Evolutionary conservation across 2,113 vertebrate genomes (phyloP).

Genomic region (Periophthalmodon schlosseri): DNA sequence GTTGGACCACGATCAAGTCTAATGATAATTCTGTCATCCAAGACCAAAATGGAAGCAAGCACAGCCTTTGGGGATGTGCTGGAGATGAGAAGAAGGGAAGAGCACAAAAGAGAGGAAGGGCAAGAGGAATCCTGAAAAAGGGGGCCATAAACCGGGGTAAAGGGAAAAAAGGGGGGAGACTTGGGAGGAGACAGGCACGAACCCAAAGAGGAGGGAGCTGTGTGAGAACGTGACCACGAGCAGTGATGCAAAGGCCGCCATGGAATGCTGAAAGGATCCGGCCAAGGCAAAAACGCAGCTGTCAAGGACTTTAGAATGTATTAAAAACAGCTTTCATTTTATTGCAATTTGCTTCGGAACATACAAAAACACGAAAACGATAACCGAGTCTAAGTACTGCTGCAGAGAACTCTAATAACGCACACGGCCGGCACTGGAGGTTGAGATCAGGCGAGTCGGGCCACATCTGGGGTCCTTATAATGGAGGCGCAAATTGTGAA

Average conservation of each 20-base stretch:
- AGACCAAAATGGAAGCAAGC: slow-evolving; percentile 54
- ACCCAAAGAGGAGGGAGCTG: slow-evolving; percentile 22
- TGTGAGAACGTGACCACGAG: slow-evolving; percentile 66
- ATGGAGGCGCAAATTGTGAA: slow-evolving; percentile 1
- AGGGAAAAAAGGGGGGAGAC: slow-evolving; percentile 28
- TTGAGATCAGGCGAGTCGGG: slow-evolving; percentile 2
- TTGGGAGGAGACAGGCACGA: slow-evolving; percentile 16
- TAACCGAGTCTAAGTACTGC: background rate
- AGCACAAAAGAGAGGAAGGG: slow-evolving; percentile 30
- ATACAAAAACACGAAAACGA: background rate
- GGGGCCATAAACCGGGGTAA: slow-evolving; percentile 27
- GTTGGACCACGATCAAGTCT: slow-evolving; percentile 35
- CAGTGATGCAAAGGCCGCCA: slow-evolving; percentile 67
- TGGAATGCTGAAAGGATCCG: slow-evolving; percentile 62
- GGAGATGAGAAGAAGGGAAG: slow-evolving; percentile 5
- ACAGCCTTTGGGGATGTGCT: slow-evolving; percentile 11
- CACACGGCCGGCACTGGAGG: background rate
- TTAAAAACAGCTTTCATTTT: slow-evolving; percentile 52
- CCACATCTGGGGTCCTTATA: background rate
- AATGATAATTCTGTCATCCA: slow-evolving; percentile 51
- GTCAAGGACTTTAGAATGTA: slow-evolving; percentile 67
- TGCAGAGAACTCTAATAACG: background rate
- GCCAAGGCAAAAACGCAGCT: slow-evolving; percentile 72
- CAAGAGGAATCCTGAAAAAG: slow-evolving; percentile 29
- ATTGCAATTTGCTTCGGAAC: slow-evolving; percentile 39